Conservation (phyloP, 1,140 invertebrate species). For the Contarinia nasturtii region DNA sequence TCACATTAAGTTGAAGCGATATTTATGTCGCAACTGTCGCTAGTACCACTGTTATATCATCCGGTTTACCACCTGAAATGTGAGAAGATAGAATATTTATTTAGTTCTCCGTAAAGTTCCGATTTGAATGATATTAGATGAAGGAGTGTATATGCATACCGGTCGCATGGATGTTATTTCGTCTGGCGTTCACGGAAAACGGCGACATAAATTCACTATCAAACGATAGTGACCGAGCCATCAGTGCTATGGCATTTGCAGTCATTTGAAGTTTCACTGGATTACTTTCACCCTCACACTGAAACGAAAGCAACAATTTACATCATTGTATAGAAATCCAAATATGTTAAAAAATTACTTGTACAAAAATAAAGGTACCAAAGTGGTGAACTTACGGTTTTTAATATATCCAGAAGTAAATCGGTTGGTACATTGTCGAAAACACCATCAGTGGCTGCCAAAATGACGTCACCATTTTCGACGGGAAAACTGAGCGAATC, state of each 20-base stretch:
- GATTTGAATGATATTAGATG: too few species aligned
- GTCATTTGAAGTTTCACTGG: conserved; percentile 63
- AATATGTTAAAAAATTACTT: background rate
- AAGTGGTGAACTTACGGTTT: conserved; percentile 14
- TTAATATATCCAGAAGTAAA: conserved; percentile 37
- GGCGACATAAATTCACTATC: conserved; percentile 90
- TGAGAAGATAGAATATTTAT: conserved; percentile 12
- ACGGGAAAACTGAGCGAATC: conserved; percentile 80
- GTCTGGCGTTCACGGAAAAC: conserved; percentile 77
- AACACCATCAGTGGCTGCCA: conserved; percentile 91
- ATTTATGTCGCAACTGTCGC: conserved; percentile 64
- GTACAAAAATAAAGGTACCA: background rate
- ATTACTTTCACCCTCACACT: conserved; percentile 46
- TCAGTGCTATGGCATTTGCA: conserved; percentile 85
- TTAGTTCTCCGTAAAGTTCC: too few species aligned
- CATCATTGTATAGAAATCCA: too few species aligned
- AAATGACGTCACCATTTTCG: conserved; percentile 85
- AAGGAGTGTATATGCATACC: too few species aligned
- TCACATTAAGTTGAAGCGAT: too few species aligned
- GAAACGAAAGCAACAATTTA: too few species aligned
- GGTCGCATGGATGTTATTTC: conserved; percentile 81
- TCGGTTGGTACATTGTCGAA: conserved; percentile 94
- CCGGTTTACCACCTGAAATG: conserved; percentile 81
- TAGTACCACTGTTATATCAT: conserved; percentile 92
- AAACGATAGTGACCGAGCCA: conserved; percentile 81